These are phyloP conservation scores for Zaprionus lineosus DNA, from an alignment of 2,888 invertebrate species.

Conservation along the genomic window DNA sequence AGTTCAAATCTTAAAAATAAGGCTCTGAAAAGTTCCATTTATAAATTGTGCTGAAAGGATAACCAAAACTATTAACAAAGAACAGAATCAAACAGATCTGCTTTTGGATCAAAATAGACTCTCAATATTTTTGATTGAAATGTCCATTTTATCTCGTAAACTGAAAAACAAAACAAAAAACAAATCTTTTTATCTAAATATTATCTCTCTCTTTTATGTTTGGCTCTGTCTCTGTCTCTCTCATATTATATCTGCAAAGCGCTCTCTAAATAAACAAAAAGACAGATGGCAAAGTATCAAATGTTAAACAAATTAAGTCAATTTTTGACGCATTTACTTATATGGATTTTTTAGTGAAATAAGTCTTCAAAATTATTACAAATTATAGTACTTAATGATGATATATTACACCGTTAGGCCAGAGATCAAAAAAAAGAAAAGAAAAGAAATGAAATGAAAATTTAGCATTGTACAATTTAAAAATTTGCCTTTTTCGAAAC, in stretches of 20 bases:
- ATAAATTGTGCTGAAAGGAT: conserved; percentile 68
- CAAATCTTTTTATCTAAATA: conserved; percentile 14
- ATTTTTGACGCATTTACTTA: conserved; percentile 82
- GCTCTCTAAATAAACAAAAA: conserved; percentile 43
- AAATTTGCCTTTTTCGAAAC: conserved; percentile 71
- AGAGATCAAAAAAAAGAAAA: conserved; percentile 64
- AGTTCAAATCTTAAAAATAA: conserved; percentile 49
- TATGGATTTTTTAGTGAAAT: conserved; percentile 58
- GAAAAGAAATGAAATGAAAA: too few species aligned
- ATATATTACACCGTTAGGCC: conserved; percentile 37
- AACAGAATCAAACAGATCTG: conserved; percentile 44
- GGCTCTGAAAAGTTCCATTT: conserved; percentile 69
- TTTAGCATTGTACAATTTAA: conserved; percentile 58
- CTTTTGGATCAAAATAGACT: conserved; percentile 52
- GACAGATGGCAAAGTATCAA: conserved; percentile 53
- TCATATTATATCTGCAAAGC: conserved; percentile 15
- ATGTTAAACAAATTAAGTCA: conserved; percentile 73
- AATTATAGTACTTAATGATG: conserved; percentile 53
- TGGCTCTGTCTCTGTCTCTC: conserved; percentile 37
- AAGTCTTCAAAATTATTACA: conserved; percentile 51
- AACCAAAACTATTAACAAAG: conserved; percentile 24
- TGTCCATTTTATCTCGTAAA: conserved; percentile 48
- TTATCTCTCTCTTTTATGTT: conserved; percentile 11
- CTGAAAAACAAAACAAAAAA: conserved; percentile 14
- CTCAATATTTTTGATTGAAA: conserved; percentile 22